A percentile compares a stretch with the other conserved stretches of the same genome.
These are phyloP conservation scores for Silurus lanzhouensis DNA, from an alignment of 2,797 vertebrate species.

Conservation along the genomic window DNA sequence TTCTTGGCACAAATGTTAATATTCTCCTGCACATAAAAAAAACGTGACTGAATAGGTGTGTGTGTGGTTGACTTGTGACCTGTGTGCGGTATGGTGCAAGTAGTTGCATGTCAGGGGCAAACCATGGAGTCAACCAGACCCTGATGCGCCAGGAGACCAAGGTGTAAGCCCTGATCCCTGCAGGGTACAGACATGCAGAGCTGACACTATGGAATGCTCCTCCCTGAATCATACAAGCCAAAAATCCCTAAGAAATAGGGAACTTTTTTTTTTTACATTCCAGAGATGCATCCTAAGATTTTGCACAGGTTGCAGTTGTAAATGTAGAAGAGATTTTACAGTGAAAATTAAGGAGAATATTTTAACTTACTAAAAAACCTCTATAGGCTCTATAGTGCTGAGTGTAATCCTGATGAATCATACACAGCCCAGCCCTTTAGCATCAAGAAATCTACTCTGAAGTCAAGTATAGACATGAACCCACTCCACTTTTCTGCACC, in stretches of 20 bases:
- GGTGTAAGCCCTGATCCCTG: conserved; percentile 67
- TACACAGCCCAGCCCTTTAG: conserved; percentile 23
- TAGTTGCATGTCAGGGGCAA: conserved; percentile 59
- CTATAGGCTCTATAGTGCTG: not conserved
- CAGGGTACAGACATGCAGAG: conserved; percentile 72
- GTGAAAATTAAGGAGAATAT: not conserved
- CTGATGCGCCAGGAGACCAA: conserved; percentile 59
- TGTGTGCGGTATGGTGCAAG: conserved; percentile 48
- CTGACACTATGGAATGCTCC: conserved; percentile 80
- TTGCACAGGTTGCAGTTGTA: not conserved
- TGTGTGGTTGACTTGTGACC: conserved; percentile 60
- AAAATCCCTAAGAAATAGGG: conserved; percentile 46
- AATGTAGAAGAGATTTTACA: not conserved
- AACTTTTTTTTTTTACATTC: conserved; percentile 13
- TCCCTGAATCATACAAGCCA: conserved; percentile 64
- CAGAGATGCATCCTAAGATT: not conserved
- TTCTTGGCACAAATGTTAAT: conserved; percentile 42
- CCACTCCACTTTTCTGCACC: not conserved
- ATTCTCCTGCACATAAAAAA: conserved; percentile 51
- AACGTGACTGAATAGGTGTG: conserved; percentile 10
- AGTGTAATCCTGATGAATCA: not conserved
- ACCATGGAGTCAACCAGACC: conserved; percentile 54
- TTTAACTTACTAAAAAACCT: not conserved
- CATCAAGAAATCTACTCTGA: conserved; percentile 17
- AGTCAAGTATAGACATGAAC: conserved; percentile 47